phyloP scores from a whole-genome alignment of 2,113 vertebrate species.

The Macrotis lagotis region DNA sequence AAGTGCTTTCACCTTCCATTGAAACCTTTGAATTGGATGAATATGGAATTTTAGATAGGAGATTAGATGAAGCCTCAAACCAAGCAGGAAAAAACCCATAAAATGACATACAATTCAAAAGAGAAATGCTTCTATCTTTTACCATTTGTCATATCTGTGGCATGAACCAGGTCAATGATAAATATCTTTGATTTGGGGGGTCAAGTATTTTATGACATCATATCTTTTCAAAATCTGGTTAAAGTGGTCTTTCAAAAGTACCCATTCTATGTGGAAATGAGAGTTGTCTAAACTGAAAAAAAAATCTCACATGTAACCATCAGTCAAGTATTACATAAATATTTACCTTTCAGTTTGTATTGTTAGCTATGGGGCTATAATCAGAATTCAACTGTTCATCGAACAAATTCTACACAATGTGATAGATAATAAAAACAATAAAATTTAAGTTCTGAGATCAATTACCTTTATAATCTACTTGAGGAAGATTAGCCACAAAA shows the following conservation, averaged over 20 bases:
- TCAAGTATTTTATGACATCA: background rate
- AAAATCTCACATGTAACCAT: background rate
- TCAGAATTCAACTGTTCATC: background rate
- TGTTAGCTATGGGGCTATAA: background rate
- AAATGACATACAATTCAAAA: background rate
- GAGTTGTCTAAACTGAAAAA: background rate
- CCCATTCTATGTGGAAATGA: background rate
- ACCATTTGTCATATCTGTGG: background rate
- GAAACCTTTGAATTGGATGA: background rate
- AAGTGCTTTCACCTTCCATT: background rate
- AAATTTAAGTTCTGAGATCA: background rate
- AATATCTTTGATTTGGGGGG: background rate
- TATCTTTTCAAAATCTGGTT: background rate
- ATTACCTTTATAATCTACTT: background rate
- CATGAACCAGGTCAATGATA: background rate
- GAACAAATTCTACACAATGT: background rate
- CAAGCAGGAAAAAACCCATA: background rate
- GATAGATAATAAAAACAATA: background rate
- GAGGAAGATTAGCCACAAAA: background rate
- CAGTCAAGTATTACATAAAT: background rate
- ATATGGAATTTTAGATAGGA: background rate
- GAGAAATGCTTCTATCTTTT: background rate
- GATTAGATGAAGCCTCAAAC: background rate
- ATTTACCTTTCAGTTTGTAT: background rate
- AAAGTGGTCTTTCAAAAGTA: background rate